Base-by-base conservation (phyloP, 2,888 invertebrate species). In the Eristalinus aeneus region DNA sequence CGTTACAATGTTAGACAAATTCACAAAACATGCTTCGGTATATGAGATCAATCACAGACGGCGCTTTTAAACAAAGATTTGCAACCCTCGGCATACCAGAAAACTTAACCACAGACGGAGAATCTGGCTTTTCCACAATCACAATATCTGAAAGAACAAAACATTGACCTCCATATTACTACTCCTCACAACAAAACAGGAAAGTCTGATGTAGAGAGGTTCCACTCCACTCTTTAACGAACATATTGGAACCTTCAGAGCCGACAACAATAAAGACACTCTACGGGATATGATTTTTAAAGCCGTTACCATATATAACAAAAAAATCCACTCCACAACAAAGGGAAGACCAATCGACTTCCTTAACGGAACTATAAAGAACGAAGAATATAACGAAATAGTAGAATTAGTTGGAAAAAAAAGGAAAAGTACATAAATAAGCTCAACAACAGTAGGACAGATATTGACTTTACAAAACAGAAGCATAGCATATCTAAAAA, bases 211-310 rank as follows among this genome's bases (percentile, higher is more conserved):
- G n/a, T 78, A 0, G 74, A 72, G 63, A 67, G 76, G 53, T 75
- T 78, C 16, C 80, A 85, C 11, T 67, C 76, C 0, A 85, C 64
- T 8, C 36, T 80, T n/a, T 9, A 85, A 80, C 31, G 75, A 84
- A 46, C 75, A 84, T 22, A 60, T 75, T 23, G 11, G 65, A 32
- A 69, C 69, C 20, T 73, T 80, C n/a, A 27, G 16, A 56, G 76
- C 72, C 0, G 76, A 76, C 12, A 10, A 74, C 3, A 80, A 69
- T 22, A 60, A 12, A 11, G 23, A 60, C 22, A 69, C 74, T 5
- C 32, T 85, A 0, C 60, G 54, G 6, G 56, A 68, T 36, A 65
- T 65, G 67, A 31, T 75, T 10, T 10, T 79, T 6, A 65, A 39
- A 32, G 77, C 77, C 6, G 63, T 77, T 2, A 64, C 64, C 2